phyloP scores from a whole-genome alignment of 35 echinoderm and acorn worm genomes.

The Apostichopus japonicus region DNA sequence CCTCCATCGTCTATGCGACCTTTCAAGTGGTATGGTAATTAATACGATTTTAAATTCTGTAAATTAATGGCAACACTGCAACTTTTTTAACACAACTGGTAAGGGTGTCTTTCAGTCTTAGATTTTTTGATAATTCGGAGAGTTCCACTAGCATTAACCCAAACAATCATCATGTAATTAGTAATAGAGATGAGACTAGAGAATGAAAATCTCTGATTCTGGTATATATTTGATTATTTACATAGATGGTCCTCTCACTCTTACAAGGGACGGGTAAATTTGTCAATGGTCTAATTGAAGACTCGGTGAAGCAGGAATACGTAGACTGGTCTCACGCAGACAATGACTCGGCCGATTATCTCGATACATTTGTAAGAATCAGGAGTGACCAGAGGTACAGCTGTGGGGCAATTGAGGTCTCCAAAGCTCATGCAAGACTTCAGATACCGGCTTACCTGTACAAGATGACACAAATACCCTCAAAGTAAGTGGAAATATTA shows the following conservation, averaged over 20 bases:
- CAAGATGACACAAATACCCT: constrained; percentile 3
- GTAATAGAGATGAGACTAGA: no score
- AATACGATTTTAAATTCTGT: no score
- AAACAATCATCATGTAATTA: no score
- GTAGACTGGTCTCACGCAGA: constrained; percentile 33
- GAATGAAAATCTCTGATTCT: no score
- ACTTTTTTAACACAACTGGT: no score
- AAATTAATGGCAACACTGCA: no score
- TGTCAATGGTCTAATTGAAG: background rate
- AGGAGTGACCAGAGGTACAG: background rate
- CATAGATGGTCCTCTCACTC: background rate
- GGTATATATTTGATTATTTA: background rate
- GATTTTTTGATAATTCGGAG: no score
- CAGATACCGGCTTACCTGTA: constrained; percentile 2
- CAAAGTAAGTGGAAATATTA: background rate
- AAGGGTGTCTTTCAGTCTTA: no score
- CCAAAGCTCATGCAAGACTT: background rate
- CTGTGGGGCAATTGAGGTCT: background rate
- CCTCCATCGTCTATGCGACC: no score
- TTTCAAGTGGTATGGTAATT: no score
- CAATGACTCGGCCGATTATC: constrained; percentile 2
- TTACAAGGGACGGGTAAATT: constrained; percentile 16
- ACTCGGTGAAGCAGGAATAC: constrained; percentile 13
- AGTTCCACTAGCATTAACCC: no score
- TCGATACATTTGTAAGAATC: background rate